Evolutionary conservation across 1,140 invertebrate genomes (phyloP).

Genomic region (Bombus fervidus): DNA sequence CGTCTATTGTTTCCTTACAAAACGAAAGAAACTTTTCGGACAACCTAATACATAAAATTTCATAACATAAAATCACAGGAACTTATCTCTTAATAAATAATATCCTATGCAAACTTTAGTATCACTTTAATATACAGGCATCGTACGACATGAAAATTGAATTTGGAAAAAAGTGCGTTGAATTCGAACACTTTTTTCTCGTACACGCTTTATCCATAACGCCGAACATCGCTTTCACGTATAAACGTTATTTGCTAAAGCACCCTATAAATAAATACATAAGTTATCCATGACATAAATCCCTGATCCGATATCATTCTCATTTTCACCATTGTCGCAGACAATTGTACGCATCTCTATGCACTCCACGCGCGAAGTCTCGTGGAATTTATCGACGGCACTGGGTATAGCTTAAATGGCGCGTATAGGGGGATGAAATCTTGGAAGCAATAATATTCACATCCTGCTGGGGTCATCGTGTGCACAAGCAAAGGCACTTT

Average conservation of each 20-base stretch:
- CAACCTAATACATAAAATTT: too few species aligned
- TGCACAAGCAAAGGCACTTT: constrained; percentile 56
- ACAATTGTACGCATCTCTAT: not conserved
- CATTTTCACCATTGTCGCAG: not conserved
- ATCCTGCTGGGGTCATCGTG: constrained; percentile 21
- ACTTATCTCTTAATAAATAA: too few species aligned
- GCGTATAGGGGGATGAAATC: constrained; percentile 45
- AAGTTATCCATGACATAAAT: not conserved
- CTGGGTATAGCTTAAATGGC: not conserved
- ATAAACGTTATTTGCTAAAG: not conserved
- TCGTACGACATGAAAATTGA: not conserved
- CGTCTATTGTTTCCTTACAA: too few species aligned
- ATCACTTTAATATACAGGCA: too few species aligned
- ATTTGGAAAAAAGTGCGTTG: not conserved
- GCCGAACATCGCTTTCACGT: not conserved
- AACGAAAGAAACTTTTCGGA: too few species aligned
- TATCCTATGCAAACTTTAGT: too few species aligned
- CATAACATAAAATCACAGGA: too few species aligned
- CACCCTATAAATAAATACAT: not conserved
- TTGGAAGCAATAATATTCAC: constrained; percentile 66
- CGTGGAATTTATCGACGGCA: constrained; percentile 7
- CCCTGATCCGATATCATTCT: not conserved
- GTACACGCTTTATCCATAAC: not conserved
- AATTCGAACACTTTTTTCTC: not conserved
- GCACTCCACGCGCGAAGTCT: not conserved